These are phyloP conservation scores for Balearica regulorum DNA, from an alignment of 2,797 vertebrate species.

Conservation along the genomic window DNA sequence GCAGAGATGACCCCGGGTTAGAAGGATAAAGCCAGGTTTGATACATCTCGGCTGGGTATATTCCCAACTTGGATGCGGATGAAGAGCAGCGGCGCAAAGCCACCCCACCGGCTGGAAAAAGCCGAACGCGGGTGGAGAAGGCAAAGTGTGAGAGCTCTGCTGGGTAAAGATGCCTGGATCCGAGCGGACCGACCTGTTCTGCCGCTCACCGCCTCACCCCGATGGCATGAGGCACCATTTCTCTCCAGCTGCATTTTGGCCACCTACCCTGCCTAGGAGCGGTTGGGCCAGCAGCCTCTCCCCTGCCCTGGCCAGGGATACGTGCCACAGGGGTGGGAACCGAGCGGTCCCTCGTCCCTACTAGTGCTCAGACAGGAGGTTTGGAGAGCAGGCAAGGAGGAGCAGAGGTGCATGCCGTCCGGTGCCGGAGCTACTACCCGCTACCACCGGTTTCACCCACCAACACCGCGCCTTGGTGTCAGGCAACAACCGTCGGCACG, in stretches of 20 bases:
- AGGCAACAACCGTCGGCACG: rapidly evolving
- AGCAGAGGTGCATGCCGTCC: rapidly evolving
- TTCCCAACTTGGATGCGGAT: rapidly evolving
- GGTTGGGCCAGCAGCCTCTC: rapidly evolving
- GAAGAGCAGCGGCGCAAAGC: background rate
- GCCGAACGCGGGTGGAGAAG: background rate
- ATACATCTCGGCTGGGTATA: background rate
- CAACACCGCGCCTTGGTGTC: rapidly evolving
- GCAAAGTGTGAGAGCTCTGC: background rate
- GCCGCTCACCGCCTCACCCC: background rate
- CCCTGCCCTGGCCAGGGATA: background rate
- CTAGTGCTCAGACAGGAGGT: background rate
- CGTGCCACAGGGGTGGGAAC: background rate
- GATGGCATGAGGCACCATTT: background rate
- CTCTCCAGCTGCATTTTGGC: background rate
- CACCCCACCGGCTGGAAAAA: background rate
- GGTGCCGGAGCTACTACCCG: background rate
- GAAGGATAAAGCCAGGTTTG: background rate
- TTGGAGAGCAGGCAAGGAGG: background rate
- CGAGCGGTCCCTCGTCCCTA: rapidly evolving
- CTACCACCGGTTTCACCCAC: background rate
- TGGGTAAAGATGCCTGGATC: background rate
- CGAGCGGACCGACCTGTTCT: background rate
- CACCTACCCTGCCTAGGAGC: background rate
- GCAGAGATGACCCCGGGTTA: background rate